Percentiles rank a stretch among this genome's conserved stretches.
phyloP scores from a whole-genome alignment of 1,140 invertebrate species.

The Aporrectodea caliginosa region DNA sequence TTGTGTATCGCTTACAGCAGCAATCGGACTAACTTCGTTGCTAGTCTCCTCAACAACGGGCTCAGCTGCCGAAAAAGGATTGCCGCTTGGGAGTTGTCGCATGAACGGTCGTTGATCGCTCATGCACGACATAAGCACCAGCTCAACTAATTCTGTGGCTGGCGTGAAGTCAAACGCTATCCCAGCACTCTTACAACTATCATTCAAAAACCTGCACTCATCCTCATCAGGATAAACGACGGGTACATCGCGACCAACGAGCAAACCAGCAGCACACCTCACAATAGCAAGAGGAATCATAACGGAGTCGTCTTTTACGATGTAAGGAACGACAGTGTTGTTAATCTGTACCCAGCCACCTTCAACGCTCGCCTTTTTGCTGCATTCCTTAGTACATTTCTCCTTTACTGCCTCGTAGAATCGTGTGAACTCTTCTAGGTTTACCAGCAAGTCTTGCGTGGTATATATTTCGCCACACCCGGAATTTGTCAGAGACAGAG shows the following conservation, averaged over 20 bases:
- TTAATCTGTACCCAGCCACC: constrained; percentile 25
- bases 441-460: neutral
- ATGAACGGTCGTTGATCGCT: neutral
- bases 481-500: neutral
- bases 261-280: constrained; percentile 4
- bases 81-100: neutral
- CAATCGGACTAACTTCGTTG: neutral
- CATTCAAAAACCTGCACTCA: neutral
- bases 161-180: neutral
- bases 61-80: neutral
- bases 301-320: neutral
- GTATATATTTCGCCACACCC: neutral
- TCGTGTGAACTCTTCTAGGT: neutral
- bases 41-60: neutral
- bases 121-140: neutral
- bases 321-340: constrained; percentile 23
- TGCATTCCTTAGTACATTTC: too few relatives aligned
- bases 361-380: neutral
- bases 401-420: neutral
- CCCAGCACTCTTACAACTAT: neutral
- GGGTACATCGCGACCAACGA: neutral
- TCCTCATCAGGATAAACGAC: neutral
- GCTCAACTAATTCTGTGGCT: neutral
- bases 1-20: neutral
- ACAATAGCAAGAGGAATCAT: constrained; percentile 5